Evolutionary conservation across 2,113 vertebrate genomes (phyloP), one percentile per base, ranked within the genome.

Genomic region (Siphamia tubifer): DNA sequence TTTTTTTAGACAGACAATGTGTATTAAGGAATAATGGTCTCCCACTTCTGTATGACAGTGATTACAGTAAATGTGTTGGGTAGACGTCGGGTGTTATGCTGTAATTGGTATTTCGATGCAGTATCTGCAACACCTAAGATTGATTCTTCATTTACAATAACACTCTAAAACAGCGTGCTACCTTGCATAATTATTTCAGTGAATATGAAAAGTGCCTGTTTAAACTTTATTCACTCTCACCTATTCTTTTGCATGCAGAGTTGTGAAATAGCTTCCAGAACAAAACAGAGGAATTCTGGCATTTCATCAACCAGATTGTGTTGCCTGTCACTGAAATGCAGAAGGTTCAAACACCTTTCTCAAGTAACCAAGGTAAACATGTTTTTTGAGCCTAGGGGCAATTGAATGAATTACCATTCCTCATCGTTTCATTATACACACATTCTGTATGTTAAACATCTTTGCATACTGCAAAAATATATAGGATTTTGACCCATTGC

Each of bases 21-120:
- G 24, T 66, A 81, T 83, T 66, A 75, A 30, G 11, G 39, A 72
- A 80, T 79, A 87, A 85, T 72, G 21, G 66, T 53, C 24, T 61
- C 40, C 43, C 30, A 25, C 65, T 81, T 81, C 74, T 60, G 71
- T 79, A 63, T 54, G 49, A 47, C 73, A 78, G 43, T 69, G 48
- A 79, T 82, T 79, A 82, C 40, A 75, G 70, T 45, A 28, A 65
- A 57, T 38, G 84, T 84, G 86, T 88, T 74, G 74, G 64, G 51
- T 30, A 68, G 31, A 68, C 47, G 70, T 76, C 56, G 75, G 77
- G 88, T 90, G 88, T 85, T 82, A 87, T 84, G 80, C 54, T 79
- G 68, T 91, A 90, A 91, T 90, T 91, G 83, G 82, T 69, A 64
- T 79, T 87, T 88, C 87, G 88, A 89, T 82, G 82, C 74, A 86